A percentile compares a stretch with the other conserved stretches of the same genome.
Evolutionary conservation across 2,888 invertebrate genomes (phyloP).

Genomic region (Parnassius glacialis): DNA sequence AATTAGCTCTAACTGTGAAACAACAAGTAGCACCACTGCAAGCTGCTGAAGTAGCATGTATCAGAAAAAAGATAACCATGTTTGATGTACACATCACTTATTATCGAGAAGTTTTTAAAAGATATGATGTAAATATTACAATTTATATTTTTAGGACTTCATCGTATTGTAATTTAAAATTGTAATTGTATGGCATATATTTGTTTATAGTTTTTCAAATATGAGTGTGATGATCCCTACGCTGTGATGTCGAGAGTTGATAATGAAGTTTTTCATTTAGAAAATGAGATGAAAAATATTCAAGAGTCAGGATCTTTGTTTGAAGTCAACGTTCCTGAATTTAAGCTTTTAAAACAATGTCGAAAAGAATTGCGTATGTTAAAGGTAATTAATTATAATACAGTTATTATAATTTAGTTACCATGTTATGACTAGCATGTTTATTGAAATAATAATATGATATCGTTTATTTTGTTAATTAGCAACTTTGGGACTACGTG

Average conservation of each 20-base stretch:
- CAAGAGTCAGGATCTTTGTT: slow-evolving; percentile 95
- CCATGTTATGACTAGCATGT: background rate
- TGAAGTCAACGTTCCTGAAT: slow-evolving; percentile 97
- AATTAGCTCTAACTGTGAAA: slow-evolving; percentile 93
- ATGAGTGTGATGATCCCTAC: slow-evolving; percentile 87
- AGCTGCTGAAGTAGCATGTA: slow-evolving; percentile 95
- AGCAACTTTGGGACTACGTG: slow-evolving; percentile 98
- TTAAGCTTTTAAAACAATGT: slow-evolving; percentile 94
- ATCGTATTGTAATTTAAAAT: background rate
- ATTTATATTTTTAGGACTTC: background rate
- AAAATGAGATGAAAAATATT: slow-evolving; percentile 92
- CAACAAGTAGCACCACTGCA: slow-evolving; percentile 97
- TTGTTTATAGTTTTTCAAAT: slow-evolving; percentile 83
- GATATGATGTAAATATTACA: slow-evolving; percentile 73
- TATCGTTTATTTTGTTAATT: slow-evolving; percentile 17
- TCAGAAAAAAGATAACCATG: slow-evolving; percentile 90
- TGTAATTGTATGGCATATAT: background rate
- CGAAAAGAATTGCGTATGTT: slow-evolving; percentile 93
- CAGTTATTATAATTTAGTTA: background rate
- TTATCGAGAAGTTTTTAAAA: slow-evolving; percentile 93
- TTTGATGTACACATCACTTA: slow-evolving; percentile 92
- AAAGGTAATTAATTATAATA: slow-evolving; percentile 79
- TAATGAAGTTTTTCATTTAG: slow-evolving; percentile 88
- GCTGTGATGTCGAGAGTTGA: slow-evolving; percentile 88
- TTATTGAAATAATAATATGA: too few species aligned